Evolutionary conservation across 2,888 invertebrate genomes (phyloP), one percentile per base, ranked within the genome.

Genomic region (Sesia bembeciformis): DNA sequence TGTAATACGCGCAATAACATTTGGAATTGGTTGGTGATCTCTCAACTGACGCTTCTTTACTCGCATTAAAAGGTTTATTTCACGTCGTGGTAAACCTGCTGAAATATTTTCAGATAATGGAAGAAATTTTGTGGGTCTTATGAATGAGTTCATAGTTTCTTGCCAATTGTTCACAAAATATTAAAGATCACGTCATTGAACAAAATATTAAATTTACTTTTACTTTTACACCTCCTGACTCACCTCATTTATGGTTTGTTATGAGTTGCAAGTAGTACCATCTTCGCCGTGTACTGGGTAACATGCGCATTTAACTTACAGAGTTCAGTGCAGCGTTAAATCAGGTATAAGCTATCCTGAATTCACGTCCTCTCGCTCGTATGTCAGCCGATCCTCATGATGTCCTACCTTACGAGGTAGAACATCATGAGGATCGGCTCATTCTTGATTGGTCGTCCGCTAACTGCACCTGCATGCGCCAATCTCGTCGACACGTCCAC

Each of bases 371-470:
- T 3, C 46, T 60, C 39, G 8, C 41, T 40, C 58, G 58, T 41
- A 38, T 61, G 49, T 59, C 61, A 7, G 3, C 60, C 5, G 61
- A 62, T 54, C 59, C 62, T 0, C 39, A 40, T 4, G 62, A 61
- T 41, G 52, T 57, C 3, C 46, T 40, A 43, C 53, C 49, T 53
- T n/a, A n/a, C n/a, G n/a, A n/a, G n/a, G n/a, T n/a, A n/a, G n/a
- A n/a, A n/a, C n/a, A n/a, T n/a, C n/a, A n/a, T n/a, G n/a, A n/a
- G n/a, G n/a, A n/a, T n/a, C n/a, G n/a, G 53, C 39, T n/a, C 53
- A 53, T 23, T 53, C 46, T 49, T 53, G n/a, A 38, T 53, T 39
- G 53, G 53, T n/a, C 53, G 53, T 39, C 4, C 53, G 7, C 39
- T 53, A 8, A 58, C 58, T 5, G 55, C 63, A 3, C 59, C 56